Percentiles rank a stretch among this genome's conserved stretches.
These are phyloP conservation scores for Neocloeon triangulifer DNA, from an alignment of 1,140 invertebrate species.

Conservation along the genomic window DNA sequence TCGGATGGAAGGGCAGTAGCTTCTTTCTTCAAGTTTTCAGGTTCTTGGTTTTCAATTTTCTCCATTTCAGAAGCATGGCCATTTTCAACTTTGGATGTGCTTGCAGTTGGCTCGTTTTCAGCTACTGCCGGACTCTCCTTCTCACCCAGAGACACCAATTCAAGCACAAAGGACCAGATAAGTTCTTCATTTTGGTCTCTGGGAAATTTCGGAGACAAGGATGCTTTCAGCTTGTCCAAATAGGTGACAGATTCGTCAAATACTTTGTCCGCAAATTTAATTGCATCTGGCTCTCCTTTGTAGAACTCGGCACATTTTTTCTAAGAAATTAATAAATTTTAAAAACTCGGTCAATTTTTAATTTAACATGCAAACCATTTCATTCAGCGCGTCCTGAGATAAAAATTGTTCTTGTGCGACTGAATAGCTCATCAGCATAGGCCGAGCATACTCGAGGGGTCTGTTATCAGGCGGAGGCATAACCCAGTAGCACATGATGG, in stretches of 20 bases:
- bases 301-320: constrained; percentile 71
- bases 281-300: constrained; percentile 44
- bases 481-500: constrained; percentile 78
- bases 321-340: constrained; percentile 15
- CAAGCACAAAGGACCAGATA: constrained; percentile 1
- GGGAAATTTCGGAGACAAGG: constrained; percentile 1
- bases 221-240: constrained; percentile 48
- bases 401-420: constrained; percentile 61
- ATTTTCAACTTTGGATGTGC: no score
- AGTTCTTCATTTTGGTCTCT: neutral
- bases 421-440: constrained; percentile 70
- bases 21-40: no score
- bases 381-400: constrained; percentile 56
- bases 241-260: constrained; percentile 50
- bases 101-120: no score
- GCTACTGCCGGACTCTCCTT: no score
- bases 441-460: constrained; percentile 72
- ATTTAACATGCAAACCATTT: constrained; percentile 33
- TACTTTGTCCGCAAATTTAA: constrained; percentile 53
- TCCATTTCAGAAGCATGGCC: no score
- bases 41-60: no score
- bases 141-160: no score
- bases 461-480: constrained; percentile 79
- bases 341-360: no score
- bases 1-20: no score